Evolutionary conservation across 2,797 vertebrate species (phyloP), one percentile per base, ranked within the genome.

Genomic region (Corythornis leucogaster): DNA sequence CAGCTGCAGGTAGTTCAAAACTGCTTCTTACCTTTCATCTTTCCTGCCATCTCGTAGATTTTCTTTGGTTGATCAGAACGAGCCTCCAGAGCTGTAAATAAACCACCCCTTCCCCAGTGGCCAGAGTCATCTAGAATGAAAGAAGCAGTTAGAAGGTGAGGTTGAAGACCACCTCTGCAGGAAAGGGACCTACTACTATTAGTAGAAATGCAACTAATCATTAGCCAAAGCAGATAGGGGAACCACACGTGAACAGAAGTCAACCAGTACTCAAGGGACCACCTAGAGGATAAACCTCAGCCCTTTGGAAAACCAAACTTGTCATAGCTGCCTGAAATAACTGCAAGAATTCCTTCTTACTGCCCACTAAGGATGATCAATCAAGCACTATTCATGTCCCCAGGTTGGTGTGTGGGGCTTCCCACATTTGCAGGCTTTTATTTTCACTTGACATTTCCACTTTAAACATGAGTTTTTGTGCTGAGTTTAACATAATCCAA

Each of bases 61-160:
- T 97, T 98, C 26, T 96, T 98, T 40, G 98, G 98, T 92, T 99
- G 98, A 87, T 98, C 97, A 19, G 99, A 99, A 87, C 98, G 97
- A 80, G 96, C 81, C 89, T 98, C 98, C 76, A 99, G 97, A 63
- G 99, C 99, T 21, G 98, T 98, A 91, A 99, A 99, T 76, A 99
- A 96, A 73, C 99, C 99, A 43, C 99, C 99, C 76, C 97, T 97
- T 66, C 99, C 99, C 99, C 99, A 99, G 30, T 51, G 91, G 61
- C 99, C 99, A 0, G 99, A 99, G 93, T 99, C 98, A 97, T 99
- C 99, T 99, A 59, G 77, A 84, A 89, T 57, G 73, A 95, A 94
- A 80, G 71, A 42, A 87, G 48, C 85, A 64, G 15, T 88, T 33
- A 87, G 35, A 82, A 78, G 50, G 15, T 31, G 30, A 80, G 12